Evolutionary conservation across 2,888 invertebrate species (phyloP).

Genomic region (Andrena camellia): DNA sequence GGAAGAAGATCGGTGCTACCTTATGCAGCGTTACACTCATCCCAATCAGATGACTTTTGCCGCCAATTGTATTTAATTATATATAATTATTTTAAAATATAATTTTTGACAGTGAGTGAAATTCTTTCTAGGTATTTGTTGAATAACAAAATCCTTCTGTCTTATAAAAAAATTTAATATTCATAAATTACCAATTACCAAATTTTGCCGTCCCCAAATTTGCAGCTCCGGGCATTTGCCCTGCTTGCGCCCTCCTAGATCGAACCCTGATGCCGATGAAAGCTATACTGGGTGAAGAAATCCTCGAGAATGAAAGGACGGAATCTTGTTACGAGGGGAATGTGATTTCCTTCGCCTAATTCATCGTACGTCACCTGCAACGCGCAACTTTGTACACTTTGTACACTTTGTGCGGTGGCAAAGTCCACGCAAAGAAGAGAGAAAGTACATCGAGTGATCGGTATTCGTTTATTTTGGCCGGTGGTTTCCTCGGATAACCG

Average conservation of each 20-base stretch:
- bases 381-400: not conserved
- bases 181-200: no score
- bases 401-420: no score
- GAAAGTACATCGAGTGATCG: not conserved
- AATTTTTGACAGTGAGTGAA: no score
- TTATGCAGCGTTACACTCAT: not conserved
- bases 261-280: not conserved
- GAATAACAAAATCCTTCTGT: no score
- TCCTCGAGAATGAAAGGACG: not conserved
- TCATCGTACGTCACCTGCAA: not conserved
- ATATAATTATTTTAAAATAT: no score
- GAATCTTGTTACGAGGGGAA: not conserved
- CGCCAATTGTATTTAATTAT: no score
- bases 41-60: no score
- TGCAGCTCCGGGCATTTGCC: no score
- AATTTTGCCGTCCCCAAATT: no score
- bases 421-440: not conserved
- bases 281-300: not conserved
- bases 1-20: not conserved
- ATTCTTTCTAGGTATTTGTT: no score
- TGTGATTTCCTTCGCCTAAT: not conserved
- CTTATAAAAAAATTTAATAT: no score
- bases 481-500: constrained; percentile 39
- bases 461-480: constrained; percentile 33
- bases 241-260: no score